Evolutionary conservation across 2,888 invertebrate genomes (phyloP).

Genomic region (Acleris laterana): DNA sequence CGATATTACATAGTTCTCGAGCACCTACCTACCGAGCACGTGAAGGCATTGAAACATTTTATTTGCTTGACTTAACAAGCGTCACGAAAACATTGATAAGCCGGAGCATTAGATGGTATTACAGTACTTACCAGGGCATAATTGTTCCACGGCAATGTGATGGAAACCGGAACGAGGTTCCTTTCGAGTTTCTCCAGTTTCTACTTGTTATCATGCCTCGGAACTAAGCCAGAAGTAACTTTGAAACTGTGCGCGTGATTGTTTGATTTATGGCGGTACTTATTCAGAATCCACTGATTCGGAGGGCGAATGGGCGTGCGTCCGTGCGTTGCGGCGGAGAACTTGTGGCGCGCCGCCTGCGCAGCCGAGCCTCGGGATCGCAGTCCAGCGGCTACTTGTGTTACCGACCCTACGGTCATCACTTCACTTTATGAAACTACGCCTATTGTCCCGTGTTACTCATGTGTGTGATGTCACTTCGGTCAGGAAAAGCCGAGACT

Average conservation of each 20-base stretch:
- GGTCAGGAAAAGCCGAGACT: constrained; percentile 4
- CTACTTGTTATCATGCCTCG: constrained; percentile 59
- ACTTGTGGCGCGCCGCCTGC: constrained; percentile 55
- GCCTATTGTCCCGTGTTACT: constrained; percentile 37
- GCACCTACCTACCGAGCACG: constrained; percentile 31
- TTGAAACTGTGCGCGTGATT: constrained; percentile 16
- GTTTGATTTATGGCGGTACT: constrained; percentile 11
- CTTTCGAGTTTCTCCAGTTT: constrained; percentile 37
- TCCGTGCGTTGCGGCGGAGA: constrained; percentile 46
- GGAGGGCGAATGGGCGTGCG: constrained; percentile 44
- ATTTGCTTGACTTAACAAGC: constrained; percentile 39
- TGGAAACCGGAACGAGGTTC: constrained; percentile 38
- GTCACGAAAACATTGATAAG: constrained; percentile 41
- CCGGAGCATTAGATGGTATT: constrained; percentile 18
- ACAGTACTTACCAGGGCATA: constrained; percentile 57
- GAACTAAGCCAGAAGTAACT: constrained; percentile 5
- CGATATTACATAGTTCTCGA: constrained; percentile 2
- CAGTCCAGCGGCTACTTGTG: constrained; percentile 58
- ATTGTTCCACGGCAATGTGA: constrained; percentile 49
- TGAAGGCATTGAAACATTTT: constrained; percentile 38
- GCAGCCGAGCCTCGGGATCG: constrained; percentile 60
- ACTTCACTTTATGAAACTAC: constrained; percentile 65
- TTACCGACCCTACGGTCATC: constrained; percentile 56
- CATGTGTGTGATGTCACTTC: constrained; percentile 27
- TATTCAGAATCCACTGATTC: constrained; percentile 27